Percentiles rank a stretch among this genome's conserved stretches.
phyloP scores from a whole-genome alignment of 2,888 invertebrate species.

The Ecliptopera silaceata region DNA sequence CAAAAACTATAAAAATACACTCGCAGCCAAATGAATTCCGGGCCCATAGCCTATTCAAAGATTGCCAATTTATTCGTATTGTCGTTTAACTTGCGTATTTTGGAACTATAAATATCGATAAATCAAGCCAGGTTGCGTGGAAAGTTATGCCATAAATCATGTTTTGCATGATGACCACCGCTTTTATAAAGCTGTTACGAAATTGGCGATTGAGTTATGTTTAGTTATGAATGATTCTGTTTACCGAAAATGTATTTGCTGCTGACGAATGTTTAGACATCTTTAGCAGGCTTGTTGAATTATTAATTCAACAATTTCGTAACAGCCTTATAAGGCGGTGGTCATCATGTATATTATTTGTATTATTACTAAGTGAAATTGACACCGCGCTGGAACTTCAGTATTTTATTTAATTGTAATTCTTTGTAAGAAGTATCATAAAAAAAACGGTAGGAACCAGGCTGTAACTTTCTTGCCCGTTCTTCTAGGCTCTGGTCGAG shows the following conservation, averaged over 20 bases:
- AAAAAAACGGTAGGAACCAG: too few relatives aligned
- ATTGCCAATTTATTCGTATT: conserved; percentile 31
- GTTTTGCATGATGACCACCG: conserved; percentile 49
- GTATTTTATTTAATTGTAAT: too few relatives aligned
- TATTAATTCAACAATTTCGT: too few relatives aligned
- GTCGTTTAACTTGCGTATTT: conserved; percentile 17
- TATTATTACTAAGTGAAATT: too few relatives aligned
- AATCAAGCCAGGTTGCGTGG: conserved; percentile 56
- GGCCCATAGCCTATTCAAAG: conserved; percentile 18
- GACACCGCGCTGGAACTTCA: too few relatives aligned
- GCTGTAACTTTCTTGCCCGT: too few relatives aligned
- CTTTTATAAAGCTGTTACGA: conserved; percentile 45
- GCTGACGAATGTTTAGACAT: too few relatives aligned
- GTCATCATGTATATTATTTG: too few relatives aligned
- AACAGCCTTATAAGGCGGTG: too few relatives aligned
- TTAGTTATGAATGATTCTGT: conserved; percentile 1
- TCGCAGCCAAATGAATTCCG: conserved; percentile 1
- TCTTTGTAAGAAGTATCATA: too few relatives aligned
- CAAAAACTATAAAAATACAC: neutral
- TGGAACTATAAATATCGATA: conserved; percentile 45
- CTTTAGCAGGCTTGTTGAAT: too few relatives aligned
- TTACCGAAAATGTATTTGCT: neutral
- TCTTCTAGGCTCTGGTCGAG: too few relatives aligned
- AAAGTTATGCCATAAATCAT: conserved; percentile 64
- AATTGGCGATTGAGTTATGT: conserved; percentile 16